These are phyloP conservation scores for Cydia fagiglandana DNA, from an alignment of 1,140 invertebrate genomes.

Conservation along the genomic window DNA sequence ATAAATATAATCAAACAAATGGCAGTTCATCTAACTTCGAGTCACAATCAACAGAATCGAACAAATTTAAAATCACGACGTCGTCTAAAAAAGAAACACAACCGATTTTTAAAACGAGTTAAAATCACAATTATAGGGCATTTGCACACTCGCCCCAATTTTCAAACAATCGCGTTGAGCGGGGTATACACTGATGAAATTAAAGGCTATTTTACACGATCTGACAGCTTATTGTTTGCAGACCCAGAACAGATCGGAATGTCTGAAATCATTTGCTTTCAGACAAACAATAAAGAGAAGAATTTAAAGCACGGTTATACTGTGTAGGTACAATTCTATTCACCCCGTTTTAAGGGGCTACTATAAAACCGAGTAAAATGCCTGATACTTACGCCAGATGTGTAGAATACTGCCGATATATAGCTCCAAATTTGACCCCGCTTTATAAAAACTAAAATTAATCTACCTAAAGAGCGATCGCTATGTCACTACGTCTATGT, in stretches of 20 bases:
- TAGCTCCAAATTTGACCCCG: not conserved
- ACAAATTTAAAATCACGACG: not conserved
- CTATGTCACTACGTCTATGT: conserved; percentile 40
- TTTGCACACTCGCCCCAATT: conserved; percentile 43
- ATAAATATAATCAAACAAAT: conserved; percentile 31
- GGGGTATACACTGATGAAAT: conserved; percentile 34
- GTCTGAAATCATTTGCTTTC: not conserved
- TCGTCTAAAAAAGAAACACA: conserved; percentile 33
- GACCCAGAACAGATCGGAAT: not conserved
- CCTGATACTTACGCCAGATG: not conserved
- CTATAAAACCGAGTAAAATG: not conserved
- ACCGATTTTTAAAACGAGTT: conserved; percentile 39
- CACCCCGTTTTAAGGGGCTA: too few relatives aligned
- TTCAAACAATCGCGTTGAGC: conserved; percentile 28
- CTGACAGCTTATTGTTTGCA: not conserved
- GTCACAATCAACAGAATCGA: conserved; percentile 22
- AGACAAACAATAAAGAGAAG: not conserved
- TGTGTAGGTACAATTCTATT: not conserved
- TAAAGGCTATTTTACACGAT: not conserved
- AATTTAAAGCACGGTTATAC: too few relatives aligned
- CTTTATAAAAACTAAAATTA: conserved; percentile 35
- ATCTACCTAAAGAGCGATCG: conserved; percentile 39
- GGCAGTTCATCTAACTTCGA: conserved; percentile 19
- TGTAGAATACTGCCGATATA: not conserved
- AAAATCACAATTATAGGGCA: conserved; percentile 37